Percentiles rank a stretch among this genome's conserved stretches.
Conservation (phyloP, 2,888 invertebrate genomes). For the Pollenia angustigena region DNA sequence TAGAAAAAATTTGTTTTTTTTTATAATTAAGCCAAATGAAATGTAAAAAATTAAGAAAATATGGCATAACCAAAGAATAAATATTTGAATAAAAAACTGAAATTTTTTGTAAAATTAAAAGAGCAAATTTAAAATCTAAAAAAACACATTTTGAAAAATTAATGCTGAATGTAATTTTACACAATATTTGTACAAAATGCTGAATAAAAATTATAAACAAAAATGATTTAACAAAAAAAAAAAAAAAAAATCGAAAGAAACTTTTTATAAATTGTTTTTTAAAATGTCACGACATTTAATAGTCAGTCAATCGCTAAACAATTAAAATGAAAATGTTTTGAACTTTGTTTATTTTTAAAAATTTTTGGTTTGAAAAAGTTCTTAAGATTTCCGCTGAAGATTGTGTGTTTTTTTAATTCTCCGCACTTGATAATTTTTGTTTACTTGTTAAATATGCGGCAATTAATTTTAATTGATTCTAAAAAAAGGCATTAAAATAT, state of each 20-base stretch:
- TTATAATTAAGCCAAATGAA: conserved; percentile 22
- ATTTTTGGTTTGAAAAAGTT: conserved; percentile 1
- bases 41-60: conserved; percentile 10
- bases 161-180: conserved; percentile 5
- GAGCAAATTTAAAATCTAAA: not conserved
- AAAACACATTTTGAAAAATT: conserved; percentile 8
- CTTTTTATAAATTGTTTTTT: not conserved
- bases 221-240: not conserved
- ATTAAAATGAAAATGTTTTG: not conserved
- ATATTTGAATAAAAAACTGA: conserved; percentile 29
- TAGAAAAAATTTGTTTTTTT: conserved; percentile 53
- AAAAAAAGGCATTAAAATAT: conserved; percentile 23
- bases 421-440: not conserved
- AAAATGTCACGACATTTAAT: conserved; percentile 5
- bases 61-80: conserved; percentile 28
- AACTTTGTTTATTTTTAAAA: not conserved
- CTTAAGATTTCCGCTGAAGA: not conserved
- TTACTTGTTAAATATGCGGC: conserved; percentile 53
- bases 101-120: not conserved
- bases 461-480: conserved; percentile 36
- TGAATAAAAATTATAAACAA: conserved; percentile 27
- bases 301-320: not conserved
- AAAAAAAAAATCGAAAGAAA: too few relatives aligned
- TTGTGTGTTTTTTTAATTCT: not conserved
- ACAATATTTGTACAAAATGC: not conserved